phyloP scores from a whole-genome alignment of 2,113 vertebrate species.

The Oenanthe melanoleuca region DNA sequence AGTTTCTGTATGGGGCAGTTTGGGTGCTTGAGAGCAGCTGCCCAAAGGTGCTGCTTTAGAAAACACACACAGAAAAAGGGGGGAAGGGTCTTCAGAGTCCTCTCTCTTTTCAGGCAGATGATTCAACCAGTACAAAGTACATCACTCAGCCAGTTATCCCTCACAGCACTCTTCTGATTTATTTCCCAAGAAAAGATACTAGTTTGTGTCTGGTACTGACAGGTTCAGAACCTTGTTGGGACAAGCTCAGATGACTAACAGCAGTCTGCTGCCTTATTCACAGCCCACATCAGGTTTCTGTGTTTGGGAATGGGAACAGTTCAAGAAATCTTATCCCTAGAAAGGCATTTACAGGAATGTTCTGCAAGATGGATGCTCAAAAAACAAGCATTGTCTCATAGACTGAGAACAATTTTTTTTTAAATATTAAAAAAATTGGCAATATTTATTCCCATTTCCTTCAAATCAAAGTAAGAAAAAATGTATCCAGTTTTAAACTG shows the following conservation, averaged over 20 bases:
- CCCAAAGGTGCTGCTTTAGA: not conserved
- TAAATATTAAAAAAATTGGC: not conserved
- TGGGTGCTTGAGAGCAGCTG: not conserved
- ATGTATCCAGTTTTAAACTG: not conserved
- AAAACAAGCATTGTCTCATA: not conserved
- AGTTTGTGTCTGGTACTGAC: not conserved
- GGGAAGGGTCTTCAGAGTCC: not conserved
- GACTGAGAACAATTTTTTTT: not conserved
- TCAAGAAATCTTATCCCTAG: not conserved
- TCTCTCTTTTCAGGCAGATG: not conserved
- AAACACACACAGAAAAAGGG: not conserved
- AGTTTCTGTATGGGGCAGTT: not conserved
- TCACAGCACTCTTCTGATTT: not conserved
- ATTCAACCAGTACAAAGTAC: not conserved
- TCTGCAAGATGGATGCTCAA: not conserved
- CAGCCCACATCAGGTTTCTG: not conserved
- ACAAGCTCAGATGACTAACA: not conserved
- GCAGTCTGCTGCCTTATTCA: not conserved
- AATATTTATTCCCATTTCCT: not conserved
- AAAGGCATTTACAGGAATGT: not conserved
- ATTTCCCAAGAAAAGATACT: not conserved
- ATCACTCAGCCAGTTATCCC: not conserved
- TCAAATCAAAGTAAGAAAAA: not conserved
- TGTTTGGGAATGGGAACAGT: not conserved
- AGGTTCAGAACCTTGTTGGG: not conserved